Conservation (phyloP, 2,113 vertebrate species). For the Pangasianodon gigas region DNA sequence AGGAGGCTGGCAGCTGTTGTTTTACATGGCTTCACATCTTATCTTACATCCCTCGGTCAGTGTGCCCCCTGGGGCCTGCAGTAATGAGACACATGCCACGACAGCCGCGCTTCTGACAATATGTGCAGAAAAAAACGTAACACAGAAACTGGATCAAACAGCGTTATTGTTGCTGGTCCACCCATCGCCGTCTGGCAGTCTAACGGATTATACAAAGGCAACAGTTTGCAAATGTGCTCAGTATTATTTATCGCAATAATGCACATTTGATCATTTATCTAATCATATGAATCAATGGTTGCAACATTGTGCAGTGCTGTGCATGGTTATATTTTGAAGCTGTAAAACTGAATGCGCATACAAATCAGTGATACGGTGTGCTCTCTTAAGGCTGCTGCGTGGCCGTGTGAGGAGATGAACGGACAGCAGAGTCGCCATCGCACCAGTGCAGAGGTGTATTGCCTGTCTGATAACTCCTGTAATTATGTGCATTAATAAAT, state of each 20-base stretch:
- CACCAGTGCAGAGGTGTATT: slow-evolving; percentile 19
- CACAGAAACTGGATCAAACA: slow-evolving; percentile 15
- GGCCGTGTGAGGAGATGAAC: neutral
- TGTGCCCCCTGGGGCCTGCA: slow-evolving; percentile 33
- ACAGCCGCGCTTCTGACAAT: slow-evolving; percentile 47
- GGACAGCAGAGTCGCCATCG: neutral
- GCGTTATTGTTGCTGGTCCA: neutral
- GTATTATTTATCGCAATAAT: neutral
- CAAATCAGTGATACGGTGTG: neutral
- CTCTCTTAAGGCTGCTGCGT: neutral
- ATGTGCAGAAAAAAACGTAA: slow-evolving; percentile 32
- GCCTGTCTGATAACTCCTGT: slow-evolving; percentile 37
- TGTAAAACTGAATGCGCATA: neutral
- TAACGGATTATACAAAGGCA: neutral
- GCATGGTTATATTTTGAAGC: slow-evolving; percentile 6
- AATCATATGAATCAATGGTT: neutral
- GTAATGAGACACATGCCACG: slow-evolving; percentile 51
- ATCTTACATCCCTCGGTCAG: slow-evolving; percentile 61
- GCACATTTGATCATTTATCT: neutral
- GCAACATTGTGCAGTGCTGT: neutral
- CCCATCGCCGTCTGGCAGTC: neutral
- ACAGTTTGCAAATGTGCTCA: neutral
- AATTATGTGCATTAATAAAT: slow-evolving; percentile 55
- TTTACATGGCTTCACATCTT: slow-evolving; percentile 67
- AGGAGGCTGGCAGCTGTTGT: slow-evolving; percentile 66